Evolutionary conservation across 2,888 invertebrate species (phyloP).

Genomic region (Cantharis lateralis): DNA sequence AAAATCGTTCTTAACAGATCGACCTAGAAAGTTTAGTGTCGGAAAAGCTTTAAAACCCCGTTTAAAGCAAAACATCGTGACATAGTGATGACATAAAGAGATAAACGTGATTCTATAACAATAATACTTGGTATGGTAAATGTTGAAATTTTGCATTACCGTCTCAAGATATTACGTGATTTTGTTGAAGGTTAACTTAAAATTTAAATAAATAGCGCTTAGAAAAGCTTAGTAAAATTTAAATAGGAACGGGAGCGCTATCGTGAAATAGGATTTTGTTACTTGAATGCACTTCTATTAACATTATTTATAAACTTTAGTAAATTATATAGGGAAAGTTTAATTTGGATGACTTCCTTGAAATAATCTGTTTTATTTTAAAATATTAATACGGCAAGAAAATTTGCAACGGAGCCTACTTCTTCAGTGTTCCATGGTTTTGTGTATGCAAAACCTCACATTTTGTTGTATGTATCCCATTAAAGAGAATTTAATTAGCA

Average conservation of each 20-base stretch:
- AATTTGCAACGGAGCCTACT: neutral
- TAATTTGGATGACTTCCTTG: neutral
- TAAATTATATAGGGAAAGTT: neutral
- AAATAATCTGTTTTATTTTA: neutral
- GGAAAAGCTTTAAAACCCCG: neutral
- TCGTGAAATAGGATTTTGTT: neutral
- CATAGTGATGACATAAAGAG: neutral
- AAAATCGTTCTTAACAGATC: neutral
- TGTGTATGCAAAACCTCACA: neutral
- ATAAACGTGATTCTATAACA: neutral
- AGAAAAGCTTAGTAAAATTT: neutral
- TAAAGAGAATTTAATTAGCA: neutral
- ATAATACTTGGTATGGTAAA: neutral
- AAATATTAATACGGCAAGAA: neutral
- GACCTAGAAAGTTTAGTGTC: neutral
- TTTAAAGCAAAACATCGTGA: neutral
- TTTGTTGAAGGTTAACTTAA: neutral
- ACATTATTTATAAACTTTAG: neutral
- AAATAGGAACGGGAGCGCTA: neutral
- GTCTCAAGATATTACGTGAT: neutral
- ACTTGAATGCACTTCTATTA: neutral
- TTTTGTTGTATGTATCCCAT: neutral
- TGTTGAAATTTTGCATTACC: neutral
- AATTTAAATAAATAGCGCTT: neutral
- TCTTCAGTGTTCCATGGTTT: neutral